Evolutionary conservation across 2,797 vertebrate genomes (phyloP), one percentile per base, ranked within the genome.

Genomic region (Chromis chromis): DNA sequence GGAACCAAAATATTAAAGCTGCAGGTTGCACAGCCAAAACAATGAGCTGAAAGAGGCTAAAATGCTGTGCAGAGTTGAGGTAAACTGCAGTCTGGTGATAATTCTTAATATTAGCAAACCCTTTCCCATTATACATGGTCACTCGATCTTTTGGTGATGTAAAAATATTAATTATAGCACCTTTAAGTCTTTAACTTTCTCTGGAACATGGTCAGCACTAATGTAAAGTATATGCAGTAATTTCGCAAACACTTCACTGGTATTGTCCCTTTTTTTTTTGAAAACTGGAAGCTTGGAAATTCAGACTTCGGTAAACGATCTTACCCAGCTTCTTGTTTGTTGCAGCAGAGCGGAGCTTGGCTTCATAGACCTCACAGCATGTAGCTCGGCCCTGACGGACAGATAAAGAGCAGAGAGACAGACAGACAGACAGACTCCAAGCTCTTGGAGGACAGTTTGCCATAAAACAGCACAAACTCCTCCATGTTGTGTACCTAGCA

Each of bases 151-250:
- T 11, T 31, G 28, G 28, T 7, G 28, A 31, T 40, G 12, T 40
- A 42, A 19, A 68, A 16, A 48, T 25, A 8, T 8, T 10, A 5
- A 22, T 27, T 19, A 16, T 6, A 63, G 19, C 55, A n/a, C 5
- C n/a, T 53, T 36, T 8, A 52, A 24, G 27, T 14, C 6, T 9
- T n/a, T 46, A 19, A 46, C 42, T 46, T 19, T 13, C 24, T 67
- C 63, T 36, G n/a, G 72, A 60, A 52, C 22, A 25, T 42, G 73
- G n/a, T 77, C 56, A 70, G 72, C 66, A 56, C 19, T 75, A 22
- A 64, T 74, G 14, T 28, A 1, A 61, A 73, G 28, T 6, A 52
- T 11, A 9, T 6, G 36, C 65, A 27, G 68, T 48, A 19, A 52
- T 53, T 9, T 62, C 33, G 46, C 17, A 31, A 3, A 46, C 57